A percentile compares a stretch with the other conserved stretches of the same genome.
These are phyloP conservation scores for Stigmatopora nigra DNA, from an alignment of 2,113 vertebrate genomes.

Conservation along the genomic window DNA sequence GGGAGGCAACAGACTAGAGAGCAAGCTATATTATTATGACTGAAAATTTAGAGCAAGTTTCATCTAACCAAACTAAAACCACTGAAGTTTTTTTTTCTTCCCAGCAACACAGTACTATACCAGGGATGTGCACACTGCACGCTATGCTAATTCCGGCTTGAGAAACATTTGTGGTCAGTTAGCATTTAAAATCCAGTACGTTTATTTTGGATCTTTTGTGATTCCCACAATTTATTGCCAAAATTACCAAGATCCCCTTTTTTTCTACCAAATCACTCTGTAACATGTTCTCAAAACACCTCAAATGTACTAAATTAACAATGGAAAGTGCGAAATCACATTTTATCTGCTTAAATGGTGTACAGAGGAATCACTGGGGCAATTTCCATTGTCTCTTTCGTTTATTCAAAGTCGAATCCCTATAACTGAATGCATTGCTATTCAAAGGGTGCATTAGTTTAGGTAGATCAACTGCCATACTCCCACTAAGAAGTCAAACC, in stretches of 20 bases:
- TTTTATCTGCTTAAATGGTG: background rate
- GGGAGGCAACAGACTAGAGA: slow-evolving; percentile 28
- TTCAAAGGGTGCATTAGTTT: slow-evolving; percentile 58
- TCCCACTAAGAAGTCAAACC: slow-evolving; percentile 57
- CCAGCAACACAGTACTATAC: background rate
- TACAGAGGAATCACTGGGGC: background rate
- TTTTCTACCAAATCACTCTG: background rate
- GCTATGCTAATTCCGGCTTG: too few relatives aligned
- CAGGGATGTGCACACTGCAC: background rate
- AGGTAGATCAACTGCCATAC: slow-evolving; percentile 46
- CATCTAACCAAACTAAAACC: slow-evolving; percentile 17
- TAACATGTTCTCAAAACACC: background rate
- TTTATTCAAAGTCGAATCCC: background rate
- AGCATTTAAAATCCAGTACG: too few relatives aligned
- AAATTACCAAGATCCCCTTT: background rate
- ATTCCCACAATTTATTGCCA: too few relatives aligned
- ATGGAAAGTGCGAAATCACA: background rate
- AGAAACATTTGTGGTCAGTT: too few relatives aligned
- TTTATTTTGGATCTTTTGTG: too few relatives aligned
- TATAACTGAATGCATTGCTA: slow-evolving; percentile 34
- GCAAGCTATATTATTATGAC: slow-evolving; percentile 25
- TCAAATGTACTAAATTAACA: background rate
- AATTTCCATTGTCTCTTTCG: background rate
- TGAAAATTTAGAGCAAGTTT: slow-evolving; percentile 35
- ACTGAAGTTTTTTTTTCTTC: slow-evolving; percentile 18